Evolutionary conservation across 2,797 vertebrate species (phyloP).

Genomic region (Phoebastria nigripes): DNA sequence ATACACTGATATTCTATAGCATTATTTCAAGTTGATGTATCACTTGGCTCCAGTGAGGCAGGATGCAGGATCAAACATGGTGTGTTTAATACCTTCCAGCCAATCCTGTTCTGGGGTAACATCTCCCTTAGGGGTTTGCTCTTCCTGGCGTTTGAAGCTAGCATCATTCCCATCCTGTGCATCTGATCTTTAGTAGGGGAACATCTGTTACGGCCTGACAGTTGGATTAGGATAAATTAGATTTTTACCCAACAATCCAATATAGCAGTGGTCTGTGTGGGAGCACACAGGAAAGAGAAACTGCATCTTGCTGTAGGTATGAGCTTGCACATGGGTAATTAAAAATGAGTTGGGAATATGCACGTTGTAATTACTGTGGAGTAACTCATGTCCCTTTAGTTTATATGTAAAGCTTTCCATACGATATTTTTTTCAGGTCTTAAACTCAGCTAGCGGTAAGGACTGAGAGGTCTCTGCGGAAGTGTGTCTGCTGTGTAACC

Average conservation of each 20-base stretch:
- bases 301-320: background rate
- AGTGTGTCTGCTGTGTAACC: background rate
- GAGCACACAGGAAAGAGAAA: background rate
- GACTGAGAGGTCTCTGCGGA: background rate
- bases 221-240: background rate
- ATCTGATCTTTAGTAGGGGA: background rate
- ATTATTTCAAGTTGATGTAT: background rate
- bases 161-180: background rate
- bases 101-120: background rate
- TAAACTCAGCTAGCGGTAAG: background rate
- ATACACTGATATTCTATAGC: background rate
- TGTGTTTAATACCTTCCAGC: background rate
- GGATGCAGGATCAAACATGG: background rate
- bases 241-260: background rate
- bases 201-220: background rate
- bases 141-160: background rate
- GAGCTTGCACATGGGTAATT: background rate
- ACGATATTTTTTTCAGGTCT: accelerated
- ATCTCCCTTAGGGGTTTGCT: background rate
- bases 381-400: background rate
- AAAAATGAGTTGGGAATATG: background rate
- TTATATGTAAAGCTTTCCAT: background rate
- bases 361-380: background rate
- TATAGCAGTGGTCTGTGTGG: background rate
- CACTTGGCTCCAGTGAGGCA: background rate